phyloP scores from a whole-genome alignment of 1,140 invertebrate genomes.

The Temnothorax longispinosus region DNA sequence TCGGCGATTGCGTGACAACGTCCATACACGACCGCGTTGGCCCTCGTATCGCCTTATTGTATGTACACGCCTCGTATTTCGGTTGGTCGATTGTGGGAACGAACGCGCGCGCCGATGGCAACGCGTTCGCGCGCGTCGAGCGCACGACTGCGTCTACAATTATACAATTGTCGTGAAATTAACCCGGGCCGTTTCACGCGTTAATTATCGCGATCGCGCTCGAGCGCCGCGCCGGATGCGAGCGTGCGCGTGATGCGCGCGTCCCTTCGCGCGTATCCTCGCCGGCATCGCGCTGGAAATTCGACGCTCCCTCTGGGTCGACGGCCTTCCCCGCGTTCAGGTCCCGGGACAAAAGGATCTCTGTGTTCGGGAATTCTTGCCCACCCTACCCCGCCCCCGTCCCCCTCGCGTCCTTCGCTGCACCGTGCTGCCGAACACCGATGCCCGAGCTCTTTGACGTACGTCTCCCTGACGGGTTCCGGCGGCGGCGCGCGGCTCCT shows the following conservation, averaged over 20 bases:
- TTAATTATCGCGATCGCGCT: conserved; percentile 14
- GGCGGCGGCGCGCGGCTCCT: not conserved
- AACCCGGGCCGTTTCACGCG: conserved; percentile 11
- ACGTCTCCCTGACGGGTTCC: conserved; percentile 18
- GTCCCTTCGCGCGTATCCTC: not conserved
- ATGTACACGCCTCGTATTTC: conserved; percentile 38
- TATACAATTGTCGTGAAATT: conserved; percentile 59
- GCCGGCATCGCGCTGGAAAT: conserved; percentile 15
- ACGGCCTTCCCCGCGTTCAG: conserved; percentile 31
- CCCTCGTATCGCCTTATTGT: not conserved
- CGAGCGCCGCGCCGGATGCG: not conserved
- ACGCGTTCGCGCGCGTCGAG: conserved; percentile 12
- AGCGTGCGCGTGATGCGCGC: not conserved
- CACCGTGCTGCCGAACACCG: not conserved
- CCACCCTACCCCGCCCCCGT: not conserved
- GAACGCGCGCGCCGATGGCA: not conserved
- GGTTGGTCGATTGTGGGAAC: conserved; percentile 62
- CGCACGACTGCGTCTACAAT: not conserved
- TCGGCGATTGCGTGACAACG: not conserved
- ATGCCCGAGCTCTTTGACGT: conserved; percentile 41
- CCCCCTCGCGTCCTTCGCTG: not conserved
- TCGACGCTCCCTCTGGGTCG: conserved; percentile 26
- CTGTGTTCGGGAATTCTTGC: conserved; percentile 54
- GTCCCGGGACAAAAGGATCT: conserved; percentile 54
- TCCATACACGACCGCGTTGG: not conserved